These are phyloP conservation scores for Drosophila ezoana DNA, from an alignment of 2,888 invertebrate species.

Conservation along the genomic window DNA sequence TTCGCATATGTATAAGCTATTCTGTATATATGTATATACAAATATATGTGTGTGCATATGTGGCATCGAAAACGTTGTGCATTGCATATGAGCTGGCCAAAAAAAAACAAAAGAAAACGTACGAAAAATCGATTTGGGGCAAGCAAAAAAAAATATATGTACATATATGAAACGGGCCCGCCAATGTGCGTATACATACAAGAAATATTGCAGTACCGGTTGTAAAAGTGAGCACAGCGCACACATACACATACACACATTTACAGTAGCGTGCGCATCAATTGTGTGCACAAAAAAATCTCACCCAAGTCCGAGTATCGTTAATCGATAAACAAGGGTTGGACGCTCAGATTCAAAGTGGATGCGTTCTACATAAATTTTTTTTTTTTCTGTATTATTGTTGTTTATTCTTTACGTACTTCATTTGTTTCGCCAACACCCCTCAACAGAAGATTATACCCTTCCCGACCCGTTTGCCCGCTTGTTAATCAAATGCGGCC, in stretches of 20 bases:
- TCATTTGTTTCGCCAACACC: conserved; percentile 15
- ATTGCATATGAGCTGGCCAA: conserved; percentile 41
- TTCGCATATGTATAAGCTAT: conserved; percentile 13
- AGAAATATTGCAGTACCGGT: conserved; percentile 45
- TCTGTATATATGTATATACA: conserved; percentile 14
- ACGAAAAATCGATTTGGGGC: conserved; percentile 71
- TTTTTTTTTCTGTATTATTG: neutral
- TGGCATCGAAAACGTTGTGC: conserved; percentile 32
- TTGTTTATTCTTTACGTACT: conserved; percentile 15
- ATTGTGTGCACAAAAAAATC: conserved; percentile 21
- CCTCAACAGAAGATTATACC: neutral
- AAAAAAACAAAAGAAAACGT: conserved; percentile 33
- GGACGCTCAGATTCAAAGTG: conserved; percentile 19
- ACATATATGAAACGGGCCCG: conserved; percentile 18
- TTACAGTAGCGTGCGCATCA: conserved; percentile 39
- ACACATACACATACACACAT: conserved; percentile 18
- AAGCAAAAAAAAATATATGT: conserved; percentile 12
- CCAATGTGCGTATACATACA: conserved; percentile 64
- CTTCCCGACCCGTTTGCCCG: conserved; percentile 10
- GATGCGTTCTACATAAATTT: conserved; percentile 4
- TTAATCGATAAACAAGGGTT: conserved; percentile 38
- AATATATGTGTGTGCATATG: conserved; percentile 24
- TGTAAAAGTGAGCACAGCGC: conserved; percentile 51
- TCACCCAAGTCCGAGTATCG: conserved; percentile 34
- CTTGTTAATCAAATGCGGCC: conserved; percentile 29